Evolutionary conservation across 1,140 invertebrate species (phyloP), one percentile per base, ranked within the genome.

Genomic region (Colletes latitarsis): DNA sequence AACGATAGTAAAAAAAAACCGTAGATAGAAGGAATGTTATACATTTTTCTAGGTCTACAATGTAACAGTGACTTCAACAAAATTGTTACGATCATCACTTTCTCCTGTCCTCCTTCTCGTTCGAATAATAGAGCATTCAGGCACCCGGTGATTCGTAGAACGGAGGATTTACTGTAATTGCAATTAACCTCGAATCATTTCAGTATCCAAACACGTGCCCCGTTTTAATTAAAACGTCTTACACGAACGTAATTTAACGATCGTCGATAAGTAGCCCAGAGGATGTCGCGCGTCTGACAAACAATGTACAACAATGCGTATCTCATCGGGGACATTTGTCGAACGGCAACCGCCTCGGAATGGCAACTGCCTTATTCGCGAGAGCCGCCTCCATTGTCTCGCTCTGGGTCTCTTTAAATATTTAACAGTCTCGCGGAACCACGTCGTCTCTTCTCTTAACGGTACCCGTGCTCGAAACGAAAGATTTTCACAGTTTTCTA

Each of bases 351-450:
- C 52, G 68, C 43, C 72, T 76, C 30, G 81, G 63, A 89, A 86
- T 88, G 81, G 76, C 78, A 82, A 81, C 67, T 73, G 80, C 74
- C 71, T 78, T 85, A 84, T 89, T 89, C 69, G 85, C 82, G 63
- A 67, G 84, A 84, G 82, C 62, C 85, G 78, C 78, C 43, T 88
- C 86, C 89, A 92, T 92, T 92, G 92, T 92, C 76, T 82, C 91
- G 84, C 83, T 14, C 12, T 77, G 89, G 80, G 90, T 90, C 87
- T 90, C 81, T 90, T 93, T 93, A 92, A 93, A 93, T 93, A 93
- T 93, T 93, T 91, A 93, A 92, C 92, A 90, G 89, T 69, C 72
- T 73, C 81, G 80, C 71, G 72, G 53, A 43, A 74, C 83, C 84
- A 86, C 78, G 81, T 89, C 89, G 88, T 89, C 87, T 86, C 81